Evolutionary conservation across 30 jellyfish, hydroid and myxozoan genomes (phyloP).

Genomic region (Catostylus mosaicus): DNA sequence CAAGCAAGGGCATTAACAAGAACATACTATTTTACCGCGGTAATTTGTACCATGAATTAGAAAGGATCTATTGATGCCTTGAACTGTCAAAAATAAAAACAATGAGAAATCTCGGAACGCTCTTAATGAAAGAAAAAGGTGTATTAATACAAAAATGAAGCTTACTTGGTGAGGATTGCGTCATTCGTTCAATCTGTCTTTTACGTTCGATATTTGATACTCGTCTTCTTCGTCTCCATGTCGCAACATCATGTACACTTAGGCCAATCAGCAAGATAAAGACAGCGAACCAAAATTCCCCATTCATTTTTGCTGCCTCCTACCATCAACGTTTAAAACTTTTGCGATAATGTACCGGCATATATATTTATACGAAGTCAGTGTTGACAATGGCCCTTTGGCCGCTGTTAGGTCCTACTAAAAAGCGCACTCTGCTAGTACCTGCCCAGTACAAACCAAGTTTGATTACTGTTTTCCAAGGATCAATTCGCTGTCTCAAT

Average conservation of each 20-base stretch:
- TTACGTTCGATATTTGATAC: not conserved
- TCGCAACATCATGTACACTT: not conserved
- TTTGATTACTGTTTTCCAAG: too few species aligned
- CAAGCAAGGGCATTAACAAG: too few species aligned
- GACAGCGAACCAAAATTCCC: not conserved
- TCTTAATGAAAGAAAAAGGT: not conserved
- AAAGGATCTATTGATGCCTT: too few species aligned
- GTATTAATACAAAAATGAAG: not conserved
- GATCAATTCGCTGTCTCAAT: too few species aligned
- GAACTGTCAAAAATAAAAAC: too few species aligned
- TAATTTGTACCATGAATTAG: too few species aligned
- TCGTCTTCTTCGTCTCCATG: conserved; percentile 55
- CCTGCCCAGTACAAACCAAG: too few species aligned
- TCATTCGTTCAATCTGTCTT: not conserved
- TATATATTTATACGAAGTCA: too few species aligned
- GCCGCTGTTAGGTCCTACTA: not conserved
- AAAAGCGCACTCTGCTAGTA: too few species aligned
- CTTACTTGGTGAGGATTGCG: not conserved
- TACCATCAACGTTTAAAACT: not conserved
- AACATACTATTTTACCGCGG: too few species aligned
- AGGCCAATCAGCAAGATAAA: not conserved
- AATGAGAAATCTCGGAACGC: too few species aligned
- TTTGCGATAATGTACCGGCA: too few species aligned
- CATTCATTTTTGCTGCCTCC: conserved; percentile 4
- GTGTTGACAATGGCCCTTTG: not conserved